Base-by-base conservation (phyloP, 2,113 vertebrate species). In the Elgaria multicarinata region DNA sequence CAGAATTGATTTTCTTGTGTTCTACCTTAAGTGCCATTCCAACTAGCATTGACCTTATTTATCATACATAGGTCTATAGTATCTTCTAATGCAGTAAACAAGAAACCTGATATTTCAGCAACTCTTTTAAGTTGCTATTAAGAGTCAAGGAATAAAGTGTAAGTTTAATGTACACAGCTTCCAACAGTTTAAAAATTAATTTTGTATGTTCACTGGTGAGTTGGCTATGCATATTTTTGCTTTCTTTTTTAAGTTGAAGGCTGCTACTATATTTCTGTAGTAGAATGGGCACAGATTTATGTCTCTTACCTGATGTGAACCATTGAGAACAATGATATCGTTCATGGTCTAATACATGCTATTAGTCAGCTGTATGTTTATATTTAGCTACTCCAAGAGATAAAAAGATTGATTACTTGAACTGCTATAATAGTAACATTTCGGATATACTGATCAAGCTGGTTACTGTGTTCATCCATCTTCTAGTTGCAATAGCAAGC, bases 401-500 rank as follows among this genome's bases (percentile, higher is more conserved):
- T 72, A 39, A 90, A 87, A 39, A 6, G 77, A 74, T 79, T 50
- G 16, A 26, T 80, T 90, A 58, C 36, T 39, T 83, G 64, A 89
- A 80, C 69, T 31, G 71, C 31, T 22, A 44, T 6, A n/a, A 1
- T 86, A 90, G 39, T 71, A 64, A 31, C 71, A 50, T 58, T 91
- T 87, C 31, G 55, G 46, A 22, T 28, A 53, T 44, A 39, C 36
- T 89, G 89, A 2, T 0, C 58, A 58, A 76, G 88, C 83, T 94
- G 26, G 90, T 88, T 75, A 92, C 62, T 92, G 66, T 18, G 74
- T 85, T 77, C 95, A 2, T 94, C 67, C 90, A 0, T 80, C 92
- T 87, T 92, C 74, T 85, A 99, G 99, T 97, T 99, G 99, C 97
- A 99, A 98, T 91, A 98, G 96, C 94, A 99, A 99, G 95, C 96